These are phyloP conservation scores for Anguilla anguilla DNA, from an alignment of 2,797 vertebrate species.

Conservation along the genomic window DNA sequence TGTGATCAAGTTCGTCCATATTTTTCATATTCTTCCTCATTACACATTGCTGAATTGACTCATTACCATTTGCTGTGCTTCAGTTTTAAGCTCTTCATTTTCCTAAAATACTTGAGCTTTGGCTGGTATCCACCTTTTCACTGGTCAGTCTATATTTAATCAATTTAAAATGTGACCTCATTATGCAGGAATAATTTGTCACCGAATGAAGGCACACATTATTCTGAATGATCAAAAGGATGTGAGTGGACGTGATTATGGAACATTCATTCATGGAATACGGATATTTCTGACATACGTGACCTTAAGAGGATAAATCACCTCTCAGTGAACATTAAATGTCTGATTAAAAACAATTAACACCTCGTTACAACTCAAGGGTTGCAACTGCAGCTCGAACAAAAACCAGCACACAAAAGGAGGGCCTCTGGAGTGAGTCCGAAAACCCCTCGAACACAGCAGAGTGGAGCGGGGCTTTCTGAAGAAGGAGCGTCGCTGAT, in stretches of 20 bases:
- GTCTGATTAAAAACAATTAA: neutral
- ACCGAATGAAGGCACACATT: too few relatives aligned
- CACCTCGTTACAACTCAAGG: neutral
- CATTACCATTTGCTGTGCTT: neutral
- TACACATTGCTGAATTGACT: neutral
- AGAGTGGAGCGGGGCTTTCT: neutral
- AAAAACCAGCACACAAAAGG: neutral
- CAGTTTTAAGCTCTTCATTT: neutral
- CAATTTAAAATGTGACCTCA: too few relatives aligned
- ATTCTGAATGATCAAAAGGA: too few relatives aligned
- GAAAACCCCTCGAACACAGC: neutral
- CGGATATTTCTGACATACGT: neutral
- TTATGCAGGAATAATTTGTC: too few relatives aligned
- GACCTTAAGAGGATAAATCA: neutral
- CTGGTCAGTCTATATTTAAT: neutral
- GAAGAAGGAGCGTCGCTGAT: neutral
- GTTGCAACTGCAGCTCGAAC: neutral
- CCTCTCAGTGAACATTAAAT: too few relatives aligned
- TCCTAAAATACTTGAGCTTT: too few relatives aligned
- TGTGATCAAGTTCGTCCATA: too few relatives aligned
- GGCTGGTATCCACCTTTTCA: too few relatives aligned
- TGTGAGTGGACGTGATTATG: neutral
- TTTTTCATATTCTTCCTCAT: neutral
- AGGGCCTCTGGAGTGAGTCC: too few relatives aligned
- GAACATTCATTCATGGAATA: neutral